Conservation (phyloP, 2,888 invertebrate genomes). For the Bruchidius siliquastri region DNA sequence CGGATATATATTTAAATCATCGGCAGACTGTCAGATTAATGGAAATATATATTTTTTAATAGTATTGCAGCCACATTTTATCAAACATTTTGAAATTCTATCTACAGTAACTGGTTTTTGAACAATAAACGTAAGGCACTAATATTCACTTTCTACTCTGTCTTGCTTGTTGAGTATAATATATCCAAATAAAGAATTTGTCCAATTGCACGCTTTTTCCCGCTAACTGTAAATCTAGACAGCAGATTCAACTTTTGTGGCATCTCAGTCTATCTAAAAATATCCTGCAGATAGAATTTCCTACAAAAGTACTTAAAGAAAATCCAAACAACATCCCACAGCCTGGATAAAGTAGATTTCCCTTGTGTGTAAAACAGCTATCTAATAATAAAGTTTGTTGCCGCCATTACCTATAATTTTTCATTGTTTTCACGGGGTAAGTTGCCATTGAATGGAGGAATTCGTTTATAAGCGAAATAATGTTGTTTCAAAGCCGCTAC, state of each 20-base stretch:
- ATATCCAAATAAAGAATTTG: too few species aligned
- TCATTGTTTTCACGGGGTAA: neutral
- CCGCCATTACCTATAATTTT: neutral
- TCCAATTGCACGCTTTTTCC: neutral
- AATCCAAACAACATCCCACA: neutral
- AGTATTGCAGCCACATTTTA: too few species aligned
- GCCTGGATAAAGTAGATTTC: neutral
- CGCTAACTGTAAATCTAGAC: neutral
- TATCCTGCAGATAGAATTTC: neutral
- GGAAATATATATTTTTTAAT: too few species aligned
- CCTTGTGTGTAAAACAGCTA: neutral
- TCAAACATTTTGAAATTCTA: too few species aligned
- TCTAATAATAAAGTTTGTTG: neutral
- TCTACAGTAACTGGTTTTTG: too few species aligned
- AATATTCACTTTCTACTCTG: too few species aligned
- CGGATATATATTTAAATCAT: too few species aligned
- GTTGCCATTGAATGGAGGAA: neutral
- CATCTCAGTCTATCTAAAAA: neutral
- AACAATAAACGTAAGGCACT: too few species aligned
- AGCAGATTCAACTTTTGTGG: neutral
- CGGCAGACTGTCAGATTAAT: too few species aligned
- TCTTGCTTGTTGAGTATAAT: too few species aligned
- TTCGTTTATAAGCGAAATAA: neutral
- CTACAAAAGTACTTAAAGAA: neutral
- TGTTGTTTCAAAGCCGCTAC: too few species aligned